A percentile compares a stretch with the other conserved stretches of the same genome.
These are phyloP conservation scores for Lutraria rhynchaena DNA, from an alignment of 1,140 invertebrate species.

Conservation along the genomic window DNA sequence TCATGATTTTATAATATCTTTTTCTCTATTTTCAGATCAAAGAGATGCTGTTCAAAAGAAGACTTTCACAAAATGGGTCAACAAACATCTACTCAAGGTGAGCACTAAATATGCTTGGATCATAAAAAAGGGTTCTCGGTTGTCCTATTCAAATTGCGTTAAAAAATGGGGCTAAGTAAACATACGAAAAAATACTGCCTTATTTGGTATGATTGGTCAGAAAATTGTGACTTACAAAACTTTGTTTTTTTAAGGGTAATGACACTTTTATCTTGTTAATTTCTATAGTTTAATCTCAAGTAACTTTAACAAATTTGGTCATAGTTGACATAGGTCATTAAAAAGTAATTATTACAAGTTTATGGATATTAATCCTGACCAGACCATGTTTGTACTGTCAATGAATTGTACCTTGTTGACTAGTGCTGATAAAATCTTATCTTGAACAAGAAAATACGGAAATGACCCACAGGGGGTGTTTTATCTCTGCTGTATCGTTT, in stretches of 20 bases:
- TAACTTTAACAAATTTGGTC: too few species aligned
- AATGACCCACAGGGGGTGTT: neutral
- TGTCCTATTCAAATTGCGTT: neutral
- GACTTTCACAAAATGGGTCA: constrained; percentile 99
- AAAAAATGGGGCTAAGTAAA: too few species aligned
- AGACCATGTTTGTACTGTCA: neutral
- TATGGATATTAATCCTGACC: neutral
- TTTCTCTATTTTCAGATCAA: constrained; percentile 92
- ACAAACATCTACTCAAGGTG: constrained; percentile 99
- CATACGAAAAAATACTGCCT: too few species aligned
- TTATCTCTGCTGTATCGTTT: neutral
- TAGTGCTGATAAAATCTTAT: constrained; percentile 5
- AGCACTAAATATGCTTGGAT: constrained; percentile 75
- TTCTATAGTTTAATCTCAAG: too few species aligned
- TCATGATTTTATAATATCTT: too few species aligned
- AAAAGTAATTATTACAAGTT: constrained; percentile 10
- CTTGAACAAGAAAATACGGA: too few species aligned
- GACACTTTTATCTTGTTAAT: too few species aligned
- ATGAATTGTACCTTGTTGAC: neutral
- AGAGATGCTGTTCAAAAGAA: constrained; percentile 99
- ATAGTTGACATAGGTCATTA: neutral
- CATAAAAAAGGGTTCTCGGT: neutral
- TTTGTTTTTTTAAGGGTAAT: too few species aligned
- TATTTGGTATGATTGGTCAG: too few species aligned
- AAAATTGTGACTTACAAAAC: too few species aligned